Base-by-base conservation (phyloP, 2,797 vertebrate species). In the Pseudopleuronectes americanus region DNA sequence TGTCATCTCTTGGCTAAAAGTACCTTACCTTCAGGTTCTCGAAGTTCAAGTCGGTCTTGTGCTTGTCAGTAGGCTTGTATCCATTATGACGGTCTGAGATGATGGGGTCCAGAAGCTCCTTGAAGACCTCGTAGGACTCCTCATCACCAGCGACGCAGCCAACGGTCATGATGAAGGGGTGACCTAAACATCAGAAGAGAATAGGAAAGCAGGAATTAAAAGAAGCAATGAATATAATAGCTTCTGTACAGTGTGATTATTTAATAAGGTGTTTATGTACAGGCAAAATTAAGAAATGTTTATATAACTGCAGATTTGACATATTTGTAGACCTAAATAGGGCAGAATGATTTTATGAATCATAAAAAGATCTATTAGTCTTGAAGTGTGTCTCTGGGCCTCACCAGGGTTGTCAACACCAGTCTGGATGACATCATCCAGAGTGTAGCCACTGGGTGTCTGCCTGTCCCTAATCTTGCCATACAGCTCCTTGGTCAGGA, bases 161-260 rank as follows among this genome's bases (percentile, higher is more conserved):
- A 71, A 98, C 97, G 0, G 96, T 98, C 97, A 98, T 97, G 95
- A 98, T 98, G 95, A 94, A 98, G 84, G 97, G 97, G 89, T 98
- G 97, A 87, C 97, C 97, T 93, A 47, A 60, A 57, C 43, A 63
- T 16, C 23, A 36, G 21, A 4, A 28, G 9, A 2, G 9, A 64
- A 53, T 9, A n/a, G 13, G 8, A 49, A 9, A 57, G 51, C 22
- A 45, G 24, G 10, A n/a, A 38, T 74, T 38, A 64, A 41, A 62
- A 61, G 19, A 53, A 12, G 14, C 14, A 4, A 57, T 4, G 48
- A 57, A 59, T 21, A 31, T 41, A 16, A 48, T 19, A 23, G n/a
- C 14, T 24, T 16, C 4, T 53, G 21, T 47, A 14, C 9, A 24
- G 23, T 7, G 31, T 22, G 3, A 14, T 13, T 17, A 21, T 52